phyloP scores from a whole-genome alignment of 1,140 invertebrate genomes.

The Lasioglossum albipes region DNA sequence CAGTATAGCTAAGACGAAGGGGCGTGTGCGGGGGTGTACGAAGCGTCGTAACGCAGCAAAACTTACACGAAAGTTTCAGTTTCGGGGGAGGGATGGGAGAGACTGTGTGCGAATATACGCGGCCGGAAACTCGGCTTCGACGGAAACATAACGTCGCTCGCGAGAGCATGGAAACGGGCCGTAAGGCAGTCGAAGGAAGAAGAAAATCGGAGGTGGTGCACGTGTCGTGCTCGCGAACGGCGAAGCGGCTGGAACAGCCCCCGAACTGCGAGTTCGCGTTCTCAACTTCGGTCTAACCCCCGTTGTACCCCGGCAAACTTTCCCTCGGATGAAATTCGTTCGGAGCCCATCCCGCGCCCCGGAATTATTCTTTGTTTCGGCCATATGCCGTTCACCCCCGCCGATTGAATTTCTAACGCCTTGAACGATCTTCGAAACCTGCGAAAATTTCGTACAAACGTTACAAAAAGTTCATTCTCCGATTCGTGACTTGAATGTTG shows the following conservation, averaged over 20 bases:
- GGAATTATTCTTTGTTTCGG: slow-evolving; percentile 28
- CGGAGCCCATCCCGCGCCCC: not conserved
- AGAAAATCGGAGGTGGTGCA: slow-evolving; percentile 52
- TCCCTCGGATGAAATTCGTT: slow-evolving; percentile 40
- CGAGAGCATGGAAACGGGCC: slow-evolving; percentile 54
- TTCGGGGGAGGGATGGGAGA: not conserved
- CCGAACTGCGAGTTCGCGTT: slow-evolving; percentile 38
- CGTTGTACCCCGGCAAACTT: slow-evolving; percentile 26
- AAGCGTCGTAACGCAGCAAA: slow-evolving; percentile 55
- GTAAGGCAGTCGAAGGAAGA: slow-evolving; percentile 52
- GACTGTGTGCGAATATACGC: slow-evolving; percentile 47
- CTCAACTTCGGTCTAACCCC: slow-evolving; percentile 37
- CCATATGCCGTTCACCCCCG: not conserved
- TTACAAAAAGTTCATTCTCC: too few species aligned
- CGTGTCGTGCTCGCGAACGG: slow-evolving; percentile 43
- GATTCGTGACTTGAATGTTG: too few species aligned
- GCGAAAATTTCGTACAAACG: too few species aligned
- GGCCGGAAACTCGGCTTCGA: slow-evolving; percentile 61
- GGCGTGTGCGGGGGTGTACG: not conserved
- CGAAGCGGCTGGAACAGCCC: slow-evolving; percentile 41
- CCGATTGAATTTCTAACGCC: not conserved
- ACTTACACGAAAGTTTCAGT: slow-evolving; percentile 59
- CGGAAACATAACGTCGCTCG: slow-evolving; percentile 64
- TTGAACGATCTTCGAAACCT: too few species aligned
- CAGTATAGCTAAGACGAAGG: not conserved